phyloP scores from a whole-genome alignment of 1,140 invertebrate species.

The Polypedilum vanderplanki region DNA sequence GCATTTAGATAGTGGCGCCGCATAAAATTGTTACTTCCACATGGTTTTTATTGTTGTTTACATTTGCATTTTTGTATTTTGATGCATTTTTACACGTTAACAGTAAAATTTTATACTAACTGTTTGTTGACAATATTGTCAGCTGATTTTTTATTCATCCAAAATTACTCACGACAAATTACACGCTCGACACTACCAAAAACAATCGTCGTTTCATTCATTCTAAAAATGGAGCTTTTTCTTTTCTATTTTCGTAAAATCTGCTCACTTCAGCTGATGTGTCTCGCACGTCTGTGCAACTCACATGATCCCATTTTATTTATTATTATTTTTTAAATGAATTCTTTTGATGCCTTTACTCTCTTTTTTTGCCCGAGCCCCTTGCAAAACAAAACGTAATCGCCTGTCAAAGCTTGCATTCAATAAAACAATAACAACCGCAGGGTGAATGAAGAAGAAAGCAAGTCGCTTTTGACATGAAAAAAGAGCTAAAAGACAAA shows the following conservation, averaged over 20 bases:
- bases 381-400: not conserved
- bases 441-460: not conserved
- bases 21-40: too few relatives aligned
- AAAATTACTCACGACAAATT: constrained; percentile 7
- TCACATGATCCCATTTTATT: constrained; percentile 18
- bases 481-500: not conserved
- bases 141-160: constrained; percentile 2
- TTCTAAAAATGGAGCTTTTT: constrained; percentile 18
- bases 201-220: constrained; percentile 4
- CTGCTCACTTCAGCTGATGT: not conserved
- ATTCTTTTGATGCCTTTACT: not conserved
- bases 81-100: too few relatives aligned
- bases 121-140: not conserved
- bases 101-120: too few relatives aligned
- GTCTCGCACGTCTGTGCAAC: not conserved
- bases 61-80: too few relatives aligned
- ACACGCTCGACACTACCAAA: constrained; percentile 10
- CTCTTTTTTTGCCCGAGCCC: constrained; percentile 8
- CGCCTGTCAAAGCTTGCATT: constrained; percentile 14
- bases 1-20: too few relatives aligned
- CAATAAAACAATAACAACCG: constrained; percentile 13
- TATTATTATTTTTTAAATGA: not conserved
- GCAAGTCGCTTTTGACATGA: not conserved
- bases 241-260: constrained; percentile 6
- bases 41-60: too few relatives aligned